phyloP scores from a whole-genome alignment of 2,113 vertebrate genomes.

The Xenopus tropicalis region DNA sequence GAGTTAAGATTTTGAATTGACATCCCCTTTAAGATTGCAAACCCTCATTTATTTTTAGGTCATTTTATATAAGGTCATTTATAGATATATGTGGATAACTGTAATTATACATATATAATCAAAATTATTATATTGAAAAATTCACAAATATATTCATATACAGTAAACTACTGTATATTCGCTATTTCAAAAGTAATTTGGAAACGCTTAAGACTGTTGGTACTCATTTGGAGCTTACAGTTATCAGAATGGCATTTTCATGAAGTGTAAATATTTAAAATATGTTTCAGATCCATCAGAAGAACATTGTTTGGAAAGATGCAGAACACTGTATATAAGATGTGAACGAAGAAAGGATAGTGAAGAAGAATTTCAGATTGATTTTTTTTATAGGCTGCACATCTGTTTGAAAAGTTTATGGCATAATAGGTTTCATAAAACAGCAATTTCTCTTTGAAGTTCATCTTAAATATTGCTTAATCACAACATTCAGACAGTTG shows the following conservation, averaged over 20 bases:
- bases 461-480: slow-evolving; percentile 7
- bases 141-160: no score
- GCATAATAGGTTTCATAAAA: slow-evolving; percentile 1
- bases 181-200: no score
- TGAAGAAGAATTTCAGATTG: background rate
- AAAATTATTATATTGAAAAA: no score
- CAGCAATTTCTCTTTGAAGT: slow-evolving; percentile 7
- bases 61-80: no score
- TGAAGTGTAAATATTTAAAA: slow-evolving; percentile 27
- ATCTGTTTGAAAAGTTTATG: slow-evolving; percentile 1
- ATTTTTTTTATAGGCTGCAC: slow-evolving; percentile 1
- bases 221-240: no score
- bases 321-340: slow-evolving; percentile 7
- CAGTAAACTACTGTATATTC: no score
- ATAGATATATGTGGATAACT: no score
- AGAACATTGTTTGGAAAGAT: background rate
- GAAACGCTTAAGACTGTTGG: no score
- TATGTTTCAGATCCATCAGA: slow-evolving; percentile 23
- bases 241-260: slow-evolving; percentile 5
- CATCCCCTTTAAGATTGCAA: no score
- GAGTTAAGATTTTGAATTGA: no score
- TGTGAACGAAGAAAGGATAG: background rate
- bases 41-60: no score
- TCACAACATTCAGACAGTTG: background rate
- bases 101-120: no score